Evolutionary conservation across 2,113 vertebrate species (phyloP).

Genomic region (Neolamprologus longior): DNA sequence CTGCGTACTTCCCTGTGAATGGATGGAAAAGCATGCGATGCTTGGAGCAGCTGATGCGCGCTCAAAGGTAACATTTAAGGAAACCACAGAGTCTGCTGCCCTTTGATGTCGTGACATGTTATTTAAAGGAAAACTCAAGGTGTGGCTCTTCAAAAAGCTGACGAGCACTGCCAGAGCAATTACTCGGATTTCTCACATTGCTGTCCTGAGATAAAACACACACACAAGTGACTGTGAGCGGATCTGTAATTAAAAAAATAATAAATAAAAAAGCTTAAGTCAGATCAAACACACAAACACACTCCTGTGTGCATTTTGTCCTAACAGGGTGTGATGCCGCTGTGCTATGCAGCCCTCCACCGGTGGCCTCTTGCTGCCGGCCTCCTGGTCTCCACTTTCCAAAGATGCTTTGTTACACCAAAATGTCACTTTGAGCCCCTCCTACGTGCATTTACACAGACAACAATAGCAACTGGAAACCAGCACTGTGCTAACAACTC

Average conservation of each 20-base stretch:
- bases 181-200: neutral
- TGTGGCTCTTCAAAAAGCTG: neutral
- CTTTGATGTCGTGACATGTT: neutral
- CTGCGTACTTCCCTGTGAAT: neutral
- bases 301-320: neutral
- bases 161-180: neutral
- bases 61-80: neutral
- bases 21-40: too few relatives aligned
- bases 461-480: conserved; percentile 58
- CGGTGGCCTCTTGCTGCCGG: conserved; percentile 2
- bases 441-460: conserved; percentile 47
- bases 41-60: neutral
- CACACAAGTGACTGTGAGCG: neutral
- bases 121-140: neutral
- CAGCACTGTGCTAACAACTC: neutral
- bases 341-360: conserved; percentile 13
- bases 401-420: conserved; percentile 53
- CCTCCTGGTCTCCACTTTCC: conserved; percentile 18
- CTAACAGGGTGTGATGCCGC: conserved; percentile 7
- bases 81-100: neutral
- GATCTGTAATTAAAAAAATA: neutral
- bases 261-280: neutral
- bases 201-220: neutral
- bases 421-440: conserved; percentile 50
- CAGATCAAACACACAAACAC: neutral